A percentile compares a stretch with the other conserved stretches of the same genome.
phyloP scores from a whole-genome alignment of 2,113 vertebrate species.

The Boulengeromyrus knoepffleri region DNA sequence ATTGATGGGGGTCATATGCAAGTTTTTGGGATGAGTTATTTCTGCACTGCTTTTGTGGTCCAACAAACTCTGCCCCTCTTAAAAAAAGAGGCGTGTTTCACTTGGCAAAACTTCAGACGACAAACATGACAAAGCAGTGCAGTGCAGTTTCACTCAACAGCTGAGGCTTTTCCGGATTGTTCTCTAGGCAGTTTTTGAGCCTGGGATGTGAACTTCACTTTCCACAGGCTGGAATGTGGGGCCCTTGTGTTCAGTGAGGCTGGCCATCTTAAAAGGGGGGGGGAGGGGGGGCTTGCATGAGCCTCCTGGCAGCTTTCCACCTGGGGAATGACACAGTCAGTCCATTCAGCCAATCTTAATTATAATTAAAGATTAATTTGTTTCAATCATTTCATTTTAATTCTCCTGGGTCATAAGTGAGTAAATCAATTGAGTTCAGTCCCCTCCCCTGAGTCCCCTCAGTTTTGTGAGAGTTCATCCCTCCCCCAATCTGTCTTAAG shows the following conservation, averaged over 20 bases:
- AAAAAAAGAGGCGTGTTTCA: neutral
- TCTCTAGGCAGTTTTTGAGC: neutral
- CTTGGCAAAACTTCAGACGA: neutral
- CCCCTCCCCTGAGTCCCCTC: neutral
- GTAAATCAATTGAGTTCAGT: neutral
- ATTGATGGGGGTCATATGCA: neutral
- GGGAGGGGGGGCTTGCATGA: neutral
- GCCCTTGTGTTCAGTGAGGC: neutral
- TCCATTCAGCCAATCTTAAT: neutral
- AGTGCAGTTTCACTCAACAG: neutral
- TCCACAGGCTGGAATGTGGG: neutral
- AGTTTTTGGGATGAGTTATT: neutral
- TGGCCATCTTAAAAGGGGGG: neutral
- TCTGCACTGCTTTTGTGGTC: neutral
- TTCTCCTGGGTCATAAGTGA: neutral
- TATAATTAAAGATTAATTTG: constrained; percentile 1
- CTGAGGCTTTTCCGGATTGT: neutral
- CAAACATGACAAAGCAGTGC: neutral
- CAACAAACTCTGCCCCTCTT: neutral
- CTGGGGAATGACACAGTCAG: neutral
- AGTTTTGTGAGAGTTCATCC: neutral
- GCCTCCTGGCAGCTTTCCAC: neutral
- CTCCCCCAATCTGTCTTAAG: neutral
- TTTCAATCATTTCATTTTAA: neutral
- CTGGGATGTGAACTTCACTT: neutral